Conservation (phyloP, 2,888 invertebrate genomes). For the Polydrusus cervinus region DNA sequence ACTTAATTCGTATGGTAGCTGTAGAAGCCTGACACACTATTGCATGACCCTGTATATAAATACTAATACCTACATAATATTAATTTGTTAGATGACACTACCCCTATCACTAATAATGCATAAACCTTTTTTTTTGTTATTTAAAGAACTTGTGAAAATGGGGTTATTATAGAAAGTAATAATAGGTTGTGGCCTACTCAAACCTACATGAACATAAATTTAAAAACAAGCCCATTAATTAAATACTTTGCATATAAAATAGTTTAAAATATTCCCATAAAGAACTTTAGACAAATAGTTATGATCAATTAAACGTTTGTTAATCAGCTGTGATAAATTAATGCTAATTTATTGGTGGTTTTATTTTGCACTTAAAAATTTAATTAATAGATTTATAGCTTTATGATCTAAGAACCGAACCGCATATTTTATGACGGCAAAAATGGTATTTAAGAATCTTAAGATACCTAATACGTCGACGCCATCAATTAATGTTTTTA, state of each 20-base stretch:
- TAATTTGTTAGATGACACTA: no score
- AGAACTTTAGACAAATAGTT: conserved; percentile 45
- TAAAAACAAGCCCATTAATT: conserved; percentile 39
- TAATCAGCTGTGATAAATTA: conserved; percentile 44
- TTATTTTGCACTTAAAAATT: conserved; percentile 26
- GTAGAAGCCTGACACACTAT: no score
- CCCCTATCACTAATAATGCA: no score
- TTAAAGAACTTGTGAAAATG: neutral
- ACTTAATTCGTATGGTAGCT: no score
- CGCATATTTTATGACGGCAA: conserved; percentile 1
- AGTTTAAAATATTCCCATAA: conserved; percentile 39
- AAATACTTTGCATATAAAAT: conserved; percentile 32
- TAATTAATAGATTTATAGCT: conserved; percentile 25
- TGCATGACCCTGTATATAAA: no score
- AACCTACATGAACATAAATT: conserved; percentile 40
- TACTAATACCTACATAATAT: no score
- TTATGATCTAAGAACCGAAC: conserved; percentile 5
- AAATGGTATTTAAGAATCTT: conserved; percentile 13
- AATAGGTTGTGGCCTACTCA: conserved; percentile 1
- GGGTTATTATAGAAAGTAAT: conserved; percentile 28
- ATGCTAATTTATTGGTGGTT: conserved; percentile 32
- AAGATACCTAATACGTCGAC: neutral
- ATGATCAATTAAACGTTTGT: conserved; percentile 44
- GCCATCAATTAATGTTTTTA: conserved; percentile 4
- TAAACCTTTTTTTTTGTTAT: no score